phyloP scores from a whole-genome alignment of 2,113 vertebrate genomes.

The Brachyhypopomus occidentalis region DNA sequence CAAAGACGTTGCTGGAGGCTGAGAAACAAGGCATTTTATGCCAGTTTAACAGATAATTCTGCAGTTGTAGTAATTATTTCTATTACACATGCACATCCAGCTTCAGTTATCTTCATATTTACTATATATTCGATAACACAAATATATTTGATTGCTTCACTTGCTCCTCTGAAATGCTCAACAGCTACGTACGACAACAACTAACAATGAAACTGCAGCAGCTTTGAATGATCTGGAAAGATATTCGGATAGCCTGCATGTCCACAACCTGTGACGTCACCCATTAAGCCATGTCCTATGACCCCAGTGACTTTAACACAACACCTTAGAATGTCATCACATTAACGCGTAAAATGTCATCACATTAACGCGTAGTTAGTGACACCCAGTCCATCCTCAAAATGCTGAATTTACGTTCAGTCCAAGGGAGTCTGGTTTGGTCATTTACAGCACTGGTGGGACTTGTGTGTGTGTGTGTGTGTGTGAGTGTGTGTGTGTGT shows the following conservation, averaged over 20 bases:
- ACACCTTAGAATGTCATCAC: neutral
- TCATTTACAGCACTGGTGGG: neutral
- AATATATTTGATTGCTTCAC: neutral
- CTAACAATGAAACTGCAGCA: neutral
- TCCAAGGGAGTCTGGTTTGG: neutral
- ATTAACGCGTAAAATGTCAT: conserved; percentile 4
- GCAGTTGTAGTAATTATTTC: neutral
- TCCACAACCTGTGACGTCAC: conserved; percentile 2
- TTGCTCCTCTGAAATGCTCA: conserved; percentile 8
- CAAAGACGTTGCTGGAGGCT: neutral
- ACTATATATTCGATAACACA: neutral
- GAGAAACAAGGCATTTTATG: neutral
- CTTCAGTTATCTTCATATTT: neutral
- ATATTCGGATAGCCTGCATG: neutral
- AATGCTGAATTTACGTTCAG: neutral
- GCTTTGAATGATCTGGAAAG: neutral
- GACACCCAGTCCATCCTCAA: neutral
- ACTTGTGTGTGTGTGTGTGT: conserved; percentile 9
- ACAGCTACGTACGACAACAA: conserved; percentile 20
- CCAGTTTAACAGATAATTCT: neutral
- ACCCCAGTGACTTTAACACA: conserved; percentile 2
- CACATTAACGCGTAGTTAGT: neutral
- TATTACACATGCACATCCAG: neutral
- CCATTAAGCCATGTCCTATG: neutral
- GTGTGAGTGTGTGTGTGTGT: conserved; percentile 21